These are phyloP conservation scores for Cirrhinus mrigala DNA, from an alignment of 2,797 vertebrate genomes.

Conservation along the genomic window DNA sequence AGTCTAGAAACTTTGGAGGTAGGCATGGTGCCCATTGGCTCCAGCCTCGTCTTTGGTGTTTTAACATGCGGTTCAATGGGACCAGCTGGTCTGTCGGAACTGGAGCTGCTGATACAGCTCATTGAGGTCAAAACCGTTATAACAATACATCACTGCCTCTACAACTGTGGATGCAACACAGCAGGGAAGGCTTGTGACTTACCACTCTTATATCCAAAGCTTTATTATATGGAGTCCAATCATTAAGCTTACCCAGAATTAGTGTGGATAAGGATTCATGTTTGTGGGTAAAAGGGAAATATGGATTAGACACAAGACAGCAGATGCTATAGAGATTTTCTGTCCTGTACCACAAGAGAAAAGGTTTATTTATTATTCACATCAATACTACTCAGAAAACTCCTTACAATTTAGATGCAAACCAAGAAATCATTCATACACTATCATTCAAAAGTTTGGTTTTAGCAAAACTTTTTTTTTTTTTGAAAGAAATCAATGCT, in stretches of 20 bases:
- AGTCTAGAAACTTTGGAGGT: background rate
- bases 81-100: conserved; percentile 35
- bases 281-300: conserved; percentile 59
- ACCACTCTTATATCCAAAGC: conserved; percentile 21
- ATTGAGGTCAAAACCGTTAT: conserved; percentile 66
- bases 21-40: background rate
- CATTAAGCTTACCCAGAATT: conserved; percentile 31
- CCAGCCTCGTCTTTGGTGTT: background rate
- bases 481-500: background rate
- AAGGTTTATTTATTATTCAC: background rate
- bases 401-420: background rate
- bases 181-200: conserved; percentile 28
- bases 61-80: conserved; percentile 36
- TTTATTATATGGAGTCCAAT: conserved; percentile 31
- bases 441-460: background rate
- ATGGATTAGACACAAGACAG: conserved; percentile 64
- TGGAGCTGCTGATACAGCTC: conserved; percentile 69
- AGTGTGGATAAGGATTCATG: conserved; percentile 58
- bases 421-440: background rate
- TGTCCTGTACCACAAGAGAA: background rate
- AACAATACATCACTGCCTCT: conserved; percentile 73
- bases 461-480: background rate
- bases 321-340: conserved; percentile 57
- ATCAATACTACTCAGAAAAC: background rate
- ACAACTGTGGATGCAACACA: conserved; percentile 28